Conservation (phyloP, 2,113 vertebrate species). For the Myanophis thanlyinensis region DNA sequence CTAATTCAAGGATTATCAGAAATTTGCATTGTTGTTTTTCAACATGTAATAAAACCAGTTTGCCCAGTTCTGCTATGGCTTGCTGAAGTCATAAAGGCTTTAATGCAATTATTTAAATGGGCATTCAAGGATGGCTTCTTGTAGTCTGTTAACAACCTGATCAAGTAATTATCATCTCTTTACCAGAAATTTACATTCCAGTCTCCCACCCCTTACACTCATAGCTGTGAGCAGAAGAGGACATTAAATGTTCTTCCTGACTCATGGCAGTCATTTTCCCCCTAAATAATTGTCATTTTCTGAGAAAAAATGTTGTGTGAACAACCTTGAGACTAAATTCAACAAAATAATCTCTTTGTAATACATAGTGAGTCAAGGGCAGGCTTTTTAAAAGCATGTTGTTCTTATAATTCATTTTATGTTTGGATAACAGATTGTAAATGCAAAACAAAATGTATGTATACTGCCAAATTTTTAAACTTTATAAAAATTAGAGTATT, state of each 20-base stretch:
- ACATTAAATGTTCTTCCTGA: not conserved
- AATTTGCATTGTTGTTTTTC: not conserved
- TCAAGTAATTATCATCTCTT: not conserved
- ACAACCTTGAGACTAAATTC: conserved; percentile 44
- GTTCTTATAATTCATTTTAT: conserved; percentile 55
- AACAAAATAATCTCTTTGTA: conserved; percentile 60
- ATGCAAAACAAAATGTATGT: not conserved
- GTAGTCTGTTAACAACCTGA: not conserved
- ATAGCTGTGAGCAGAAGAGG: not conserved
- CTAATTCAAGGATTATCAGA: not conserved
- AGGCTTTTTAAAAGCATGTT: conserved; percentile 47
- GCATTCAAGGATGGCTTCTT: not conserved
- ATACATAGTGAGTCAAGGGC: conserved; percentile 57
- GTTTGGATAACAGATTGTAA: conserved; percentile 22
- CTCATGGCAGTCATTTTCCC: not conserved
- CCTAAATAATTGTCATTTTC: conserved; percentile 24
- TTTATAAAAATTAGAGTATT: not conserved
- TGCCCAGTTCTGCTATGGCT: not conserved
- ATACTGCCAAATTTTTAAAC: not conserved
- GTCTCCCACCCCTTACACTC: not conserved
- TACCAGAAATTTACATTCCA: not conserved
- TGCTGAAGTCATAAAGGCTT: not conserved
- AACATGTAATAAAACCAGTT: not conserved
- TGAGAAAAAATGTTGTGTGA: conserved; percentile 52
- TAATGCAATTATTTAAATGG: not conserved